These are phyloP conservation scores for Epistrophe eligans DNA, from an alignment of 2,888 invertebrate species.

Conservation along the genomic window DNA sequence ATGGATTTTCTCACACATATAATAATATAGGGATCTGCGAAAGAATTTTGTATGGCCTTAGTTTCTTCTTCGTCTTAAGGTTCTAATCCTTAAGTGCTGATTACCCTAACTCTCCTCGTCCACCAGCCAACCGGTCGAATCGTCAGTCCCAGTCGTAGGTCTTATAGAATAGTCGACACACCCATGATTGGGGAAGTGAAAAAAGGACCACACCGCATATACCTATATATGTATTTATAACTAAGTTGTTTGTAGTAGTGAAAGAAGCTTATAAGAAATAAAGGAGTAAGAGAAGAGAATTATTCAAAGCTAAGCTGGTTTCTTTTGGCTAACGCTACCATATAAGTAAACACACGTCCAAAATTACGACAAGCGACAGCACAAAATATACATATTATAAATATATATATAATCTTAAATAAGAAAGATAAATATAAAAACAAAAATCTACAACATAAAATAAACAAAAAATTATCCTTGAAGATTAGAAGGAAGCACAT, in stretches of 20 bases:
- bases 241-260: not conserved
- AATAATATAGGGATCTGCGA: not conserved
- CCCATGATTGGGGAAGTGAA: not conserved
- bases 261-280: not conserved
- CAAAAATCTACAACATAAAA: slow-evolving; percentile 25
- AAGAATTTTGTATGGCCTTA: slow-evolving; percentile 45
- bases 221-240: not conserved
- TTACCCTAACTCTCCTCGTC: slow-evolving; percentile 34
- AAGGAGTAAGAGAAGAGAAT: slow-evolving; percentile 47
- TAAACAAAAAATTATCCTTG: slow-evolving; percentile 56
- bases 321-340: slow-evolving; percentile 26
- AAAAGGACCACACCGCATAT: not conserved
- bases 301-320: slow-evolving; percentile 63
- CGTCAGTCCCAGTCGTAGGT: not conserved
- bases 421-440: slow-evolving; percentile 22
- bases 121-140: not conserved
- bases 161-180: not conserved
- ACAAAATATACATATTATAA: slow-evolving; percentile 23
- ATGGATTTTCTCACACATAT: slow-evolving; percentile 51
- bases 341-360: slow-evolving; percentile 68
- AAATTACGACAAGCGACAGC: slow-evolving; percentile 37
- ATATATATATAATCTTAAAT: slow-evolving; percentile 14
- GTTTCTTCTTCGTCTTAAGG: slow-evolving; percentile 35
- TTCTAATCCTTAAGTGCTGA: slow-evolving; percentile 63
- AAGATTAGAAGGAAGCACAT: slow-evolving; percentile 46